Evolutionary conservation across 2,113 vertebrate genomes (phyloP).

Genomic region (Gallinago jamesoni): DNA sequence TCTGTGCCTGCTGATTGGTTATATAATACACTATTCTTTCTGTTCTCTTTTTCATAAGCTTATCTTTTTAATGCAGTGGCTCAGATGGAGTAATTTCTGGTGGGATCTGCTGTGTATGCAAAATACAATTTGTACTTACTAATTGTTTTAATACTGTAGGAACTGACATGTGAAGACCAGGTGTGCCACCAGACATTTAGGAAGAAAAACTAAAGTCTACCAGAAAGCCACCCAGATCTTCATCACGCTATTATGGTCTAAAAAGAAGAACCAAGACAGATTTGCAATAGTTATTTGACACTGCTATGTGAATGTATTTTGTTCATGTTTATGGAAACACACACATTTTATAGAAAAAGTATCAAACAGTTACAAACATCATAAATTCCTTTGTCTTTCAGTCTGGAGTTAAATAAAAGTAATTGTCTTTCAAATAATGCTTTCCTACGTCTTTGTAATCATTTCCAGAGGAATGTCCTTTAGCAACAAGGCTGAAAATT

Average conservation of each 20-base stretch:
- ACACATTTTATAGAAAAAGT: not conserved
- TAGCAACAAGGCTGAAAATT: conserved; percentile 14
- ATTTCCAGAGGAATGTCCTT: not conserved
- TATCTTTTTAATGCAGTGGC: not conserved
- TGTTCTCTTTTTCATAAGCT: not conserved
- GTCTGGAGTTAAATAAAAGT: conserved; percentile 50
- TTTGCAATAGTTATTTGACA: not conserved
- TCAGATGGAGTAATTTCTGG: not conserved
- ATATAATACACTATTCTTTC: not conserved
- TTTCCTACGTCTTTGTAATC: not conserved
- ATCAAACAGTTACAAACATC: not conserved
- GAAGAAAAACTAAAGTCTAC: conserved; percentile 74
- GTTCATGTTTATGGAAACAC: not conserved
- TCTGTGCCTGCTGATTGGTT: conserved; percentile 8
- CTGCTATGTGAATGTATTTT: not conserved
- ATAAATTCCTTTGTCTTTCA: not conserved
- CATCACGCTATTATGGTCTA: not conserved
- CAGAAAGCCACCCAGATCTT: not conserved
- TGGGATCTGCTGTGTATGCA: not conserved
- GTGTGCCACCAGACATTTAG: conserved; percentile 90
- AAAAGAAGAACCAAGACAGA: not conserved
- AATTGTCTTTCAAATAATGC: not conserved
- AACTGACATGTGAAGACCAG: conserved; percentile 86
- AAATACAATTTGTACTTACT: not conserved
- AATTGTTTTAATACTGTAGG: conserved; percentile 75